These are phyloP conservation scores for Diprion similis DNA, from an alignment of 1,140 invertebrate species.

Conservation along the genomic window DNA sequence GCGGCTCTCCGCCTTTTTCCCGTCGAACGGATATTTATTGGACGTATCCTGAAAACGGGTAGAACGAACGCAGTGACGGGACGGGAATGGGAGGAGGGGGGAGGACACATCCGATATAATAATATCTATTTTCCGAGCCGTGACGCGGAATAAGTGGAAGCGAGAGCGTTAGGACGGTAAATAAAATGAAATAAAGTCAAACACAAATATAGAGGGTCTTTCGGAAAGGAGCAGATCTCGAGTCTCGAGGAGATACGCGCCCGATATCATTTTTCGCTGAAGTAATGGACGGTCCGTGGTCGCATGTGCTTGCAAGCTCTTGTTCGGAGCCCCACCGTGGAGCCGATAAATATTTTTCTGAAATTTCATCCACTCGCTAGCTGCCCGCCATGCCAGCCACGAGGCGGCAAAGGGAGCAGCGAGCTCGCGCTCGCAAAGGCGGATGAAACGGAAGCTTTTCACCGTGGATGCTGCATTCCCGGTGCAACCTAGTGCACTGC, in stretches of 20 bases:
- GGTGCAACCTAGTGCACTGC: too few species aligned
- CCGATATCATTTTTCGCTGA: too few species aligned
- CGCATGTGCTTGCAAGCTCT: too few species aligned
- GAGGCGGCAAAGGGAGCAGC: too few species aligned
- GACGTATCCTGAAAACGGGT: background rate
- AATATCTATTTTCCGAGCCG: slow-evolving; percentile 51
- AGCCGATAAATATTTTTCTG: too few species aligned
- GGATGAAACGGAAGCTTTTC: background rate
- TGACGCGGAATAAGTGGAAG: slow-evolving; percentile 43
- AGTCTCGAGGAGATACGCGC: too few species aligned
- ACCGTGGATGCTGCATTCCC: background rate
- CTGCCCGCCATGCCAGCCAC: too few species aligned
- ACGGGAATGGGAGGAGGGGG: background rate
- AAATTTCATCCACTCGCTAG: too few species aligned
- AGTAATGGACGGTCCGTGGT: too few species aligned
- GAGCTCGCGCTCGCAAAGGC: background rate
- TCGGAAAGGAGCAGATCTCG: background rate
- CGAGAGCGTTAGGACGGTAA: slow-evolving; percentile 33
- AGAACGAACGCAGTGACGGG: background rate
- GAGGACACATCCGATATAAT: slow-evolving; percentile 43
- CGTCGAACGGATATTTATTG: slow-evolving; percentile 4
- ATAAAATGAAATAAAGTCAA: slow-evolving; percentile 49
- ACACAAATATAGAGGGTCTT: slow-evolving; percentile 29
- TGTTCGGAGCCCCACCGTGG: too few species aligned
- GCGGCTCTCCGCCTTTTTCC: background rate